Evolutionary conservation across 2,797 vertebrate species (phyloP), one percentile per base, ranked within the genome.

Genomic region (Tokudaia tokunoshimensis): DNA sequence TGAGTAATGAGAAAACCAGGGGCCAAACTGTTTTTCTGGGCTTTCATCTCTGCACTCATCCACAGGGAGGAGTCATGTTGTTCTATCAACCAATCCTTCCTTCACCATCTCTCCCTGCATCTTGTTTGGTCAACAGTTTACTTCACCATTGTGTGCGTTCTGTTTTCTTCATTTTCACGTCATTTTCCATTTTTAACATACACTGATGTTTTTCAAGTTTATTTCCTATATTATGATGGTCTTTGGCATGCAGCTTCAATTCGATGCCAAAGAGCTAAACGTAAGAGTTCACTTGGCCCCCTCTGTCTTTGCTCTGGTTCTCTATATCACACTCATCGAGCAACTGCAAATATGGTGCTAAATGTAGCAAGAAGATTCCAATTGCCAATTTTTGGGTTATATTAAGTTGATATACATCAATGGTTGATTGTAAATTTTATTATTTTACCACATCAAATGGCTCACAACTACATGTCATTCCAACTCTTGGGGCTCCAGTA

Each of bases 231-330:
- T 34, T 89, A 34, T 17, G 1, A 0, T 6, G 1, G 14, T 55
- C 26, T 3, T 34, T 29, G 17, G 20, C 19, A 2, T 75, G 3
- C 2, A 41, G n/a, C 8, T 78, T 2, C 1, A 59, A 31, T 24
- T 74, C 10, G 11, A 0, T 63, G n/a, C n/a, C 70, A n/a, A 44
- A 67, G 79, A 67, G 3, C 29, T 67, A 20, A 52, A 72, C 37
- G 26, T 10, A 13, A 8, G 3, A 14, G 2, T 52, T 15, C 34
- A 10, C 24, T 6, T 31, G 10, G 0, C 31, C 34, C 37, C 61
- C 6, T n/a, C 37, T 65, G 20, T 63, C 22, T 17, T 44, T 86
- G 5, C 70, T 67, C n/a, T 86, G 20, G 34, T 57, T 86, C 57
- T 4, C 70, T 61, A 47, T 15, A 12, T 89, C 47, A 75, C 8